A percentile compares a stretch with the other conserved stretches of the same genome.
These are phyloP conservation scores for Rhyacichthys aspro DNA, from an alignment of 2,797 vertebrate species.

Conservation along the genomic window DNA sequence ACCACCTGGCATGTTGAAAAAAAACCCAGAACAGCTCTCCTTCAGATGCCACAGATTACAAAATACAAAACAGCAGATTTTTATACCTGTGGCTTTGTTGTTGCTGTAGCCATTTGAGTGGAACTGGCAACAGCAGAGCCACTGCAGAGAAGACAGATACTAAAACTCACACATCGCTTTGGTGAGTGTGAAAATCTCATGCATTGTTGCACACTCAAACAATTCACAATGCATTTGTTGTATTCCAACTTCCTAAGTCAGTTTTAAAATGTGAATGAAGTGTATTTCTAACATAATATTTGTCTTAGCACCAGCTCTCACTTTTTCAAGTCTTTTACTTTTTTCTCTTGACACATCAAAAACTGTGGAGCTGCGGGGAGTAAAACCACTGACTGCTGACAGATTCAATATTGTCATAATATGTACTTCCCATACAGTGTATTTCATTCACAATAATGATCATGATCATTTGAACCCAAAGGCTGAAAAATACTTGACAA, in stretches of 20 bases:
- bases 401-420: no score
- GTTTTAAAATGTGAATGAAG: neutral
- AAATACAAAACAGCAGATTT: neutral
- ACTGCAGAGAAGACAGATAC: constrained; percentile 1
- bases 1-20: constrained; percentile 3
- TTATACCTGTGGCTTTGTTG: neutral
- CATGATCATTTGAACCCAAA: no score
- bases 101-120: neutral
- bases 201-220: constrained; percentile 8
- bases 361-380: no score
- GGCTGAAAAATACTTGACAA: no score
- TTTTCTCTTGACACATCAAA: neutral
- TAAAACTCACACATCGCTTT: constrained; percentile 6
- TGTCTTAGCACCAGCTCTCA: neutral
- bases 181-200: neutral
- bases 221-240: neutral
- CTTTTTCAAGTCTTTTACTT: neutral
- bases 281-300: neutral
- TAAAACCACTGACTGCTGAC: no score
- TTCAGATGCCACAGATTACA: constrained; percentile 9
- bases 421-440: no score
- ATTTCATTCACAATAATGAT: no score
- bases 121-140: neutral
- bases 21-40: neutral
- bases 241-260: neutral